Evolutionary conservation across 1,140 invertebrate genomes (phyloP), one percentile per base, ranked within the genome.

Genomic region (Melanaphis sacchari): DNA sequence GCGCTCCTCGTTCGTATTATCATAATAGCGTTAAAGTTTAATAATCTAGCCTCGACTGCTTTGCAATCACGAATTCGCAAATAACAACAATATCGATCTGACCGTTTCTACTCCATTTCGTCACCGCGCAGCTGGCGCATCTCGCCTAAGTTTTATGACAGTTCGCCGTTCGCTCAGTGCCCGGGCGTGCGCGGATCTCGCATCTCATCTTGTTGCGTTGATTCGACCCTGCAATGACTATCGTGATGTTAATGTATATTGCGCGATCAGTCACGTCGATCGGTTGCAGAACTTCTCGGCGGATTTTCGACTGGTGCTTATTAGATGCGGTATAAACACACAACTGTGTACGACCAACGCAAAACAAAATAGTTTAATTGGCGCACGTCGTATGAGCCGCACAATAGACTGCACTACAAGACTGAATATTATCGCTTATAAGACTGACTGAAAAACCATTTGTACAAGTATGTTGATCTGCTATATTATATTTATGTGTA

Each of bases 331-430:
- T 5, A 18, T 81, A 38, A 6, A 84, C 26, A 84, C 26, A 43
- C 24, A 21, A 31, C 22, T 40, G 8, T 36, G 0, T 31, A 89
- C 46, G 18, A 89, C 15, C 43, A 11, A 7, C 18, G 31, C 36
- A 36, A 26, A 85, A 24, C 18, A 89, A 31, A 15, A 43, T 85
- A 89, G 26, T 52, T 89, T n/a, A 52, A 52, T 89, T 36, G 87
- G 43, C 87, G 52, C 46, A 88, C 43, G 36, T 88, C 43, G 36
- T 88, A 46, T 26, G 46, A 88, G 85, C 85, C 43, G n/a, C 31
- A 88, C 85, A 31, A 49, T 88, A 89, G 87, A 89, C 87, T 89
- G 46, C 87, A 49, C n/a, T 89, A 22, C 46, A 89, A 89, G 87
- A 89, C 87, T 89, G 87, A 89, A 49, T 49, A 89, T 49, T 15